Percentiles rank a stretch among this genome's conserved stretches.
Conservation (phyloP, 2,888 invertebrate genomes). For the Drosophila quinaria region DNA sequence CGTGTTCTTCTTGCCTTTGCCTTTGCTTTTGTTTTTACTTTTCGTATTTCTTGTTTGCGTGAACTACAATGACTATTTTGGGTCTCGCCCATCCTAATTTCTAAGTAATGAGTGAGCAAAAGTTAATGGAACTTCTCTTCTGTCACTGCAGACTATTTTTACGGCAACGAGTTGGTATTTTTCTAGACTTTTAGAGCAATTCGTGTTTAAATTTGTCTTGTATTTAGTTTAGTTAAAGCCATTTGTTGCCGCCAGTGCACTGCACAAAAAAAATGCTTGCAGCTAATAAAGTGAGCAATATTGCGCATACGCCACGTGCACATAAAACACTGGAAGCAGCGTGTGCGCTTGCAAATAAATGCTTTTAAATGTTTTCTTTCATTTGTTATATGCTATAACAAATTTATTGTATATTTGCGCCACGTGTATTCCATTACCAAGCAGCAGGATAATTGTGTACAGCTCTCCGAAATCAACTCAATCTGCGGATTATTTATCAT, state of each 20-base stretch:
- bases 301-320: conserved; percentile 68
- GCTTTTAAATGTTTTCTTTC: conserved; percentile 10
- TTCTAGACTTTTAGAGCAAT: neutral
- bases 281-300: conserved; percentile 55
- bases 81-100: conserved; percentile 57
- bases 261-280: conserved; percentile 35
- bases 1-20: conserved; percentile 31
- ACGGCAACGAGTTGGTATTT: neutral
- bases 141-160: conserved; percentile 41
- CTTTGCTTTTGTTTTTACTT: conserved; percentile 13
- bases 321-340: conserved; percentile 54
- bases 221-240: conserved; percentile 46
- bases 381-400: conserved; percentile 29
- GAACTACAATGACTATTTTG: conserved; percentile 42
- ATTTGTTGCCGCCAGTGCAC: conserved; percentile 40
- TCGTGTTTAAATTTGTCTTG: conserved; percentile 17
- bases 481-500: conserved; percentile 18
- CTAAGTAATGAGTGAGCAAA: conserved; percentile 64
- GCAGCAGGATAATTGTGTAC: conserved; percentile 38
- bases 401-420: conserved; percentile 58
- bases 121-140: conserved; percentile 75
- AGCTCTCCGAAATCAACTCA: conserved; percentile 7
- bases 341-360: conserved; percentile 16
- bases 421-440: conserved; percentile 57
- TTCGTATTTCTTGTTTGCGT: conserved; percentile 25